Conservation (phyloP, 2,113 vertebrate genomes). For the Cathartes aura region DNA sequence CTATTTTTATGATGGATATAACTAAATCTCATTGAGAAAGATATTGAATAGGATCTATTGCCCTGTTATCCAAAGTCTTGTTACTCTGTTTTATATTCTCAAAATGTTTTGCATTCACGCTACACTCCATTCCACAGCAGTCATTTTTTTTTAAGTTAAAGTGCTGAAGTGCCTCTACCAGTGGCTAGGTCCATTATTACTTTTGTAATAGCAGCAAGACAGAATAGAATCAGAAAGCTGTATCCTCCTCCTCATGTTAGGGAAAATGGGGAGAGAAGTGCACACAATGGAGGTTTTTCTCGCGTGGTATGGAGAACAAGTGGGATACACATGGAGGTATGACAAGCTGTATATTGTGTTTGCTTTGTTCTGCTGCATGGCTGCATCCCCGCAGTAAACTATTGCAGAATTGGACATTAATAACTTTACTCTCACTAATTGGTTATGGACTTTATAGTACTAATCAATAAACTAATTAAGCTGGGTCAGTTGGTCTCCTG, state of each 20-base stretch:
- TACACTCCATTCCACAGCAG: not conserved
- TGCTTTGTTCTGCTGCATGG: not conserved
- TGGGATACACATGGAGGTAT: accelerated
- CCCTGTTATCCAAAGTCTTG: not conserved
- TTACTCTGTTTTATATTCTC: not conserved
- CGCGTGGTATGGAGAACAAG: not conserved
- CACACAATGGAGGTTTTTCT: not conserved
- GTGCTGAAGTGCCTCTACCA: not conserved
- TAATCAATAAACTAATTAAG: slow-evolving; percentile 69
- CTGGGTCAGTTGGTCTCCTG: slow-evolving; percentile 33
- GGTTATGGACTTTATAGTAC: slow-evolving; percentile 60
- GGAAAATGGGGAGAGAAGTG: not conserved
- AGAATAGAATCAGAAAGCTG: not conserved
- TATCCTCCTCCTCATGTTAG: not conserved
- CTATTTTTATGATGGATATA: not conserved
- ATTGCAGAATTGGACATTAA: slow-evolving; percentile 32
- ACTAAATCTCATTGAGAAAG: not conserved
- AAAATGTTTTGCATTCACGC: not conserved
- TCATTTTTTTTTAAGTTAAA: not conserved
- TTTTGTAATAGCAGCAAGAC: not conserved
- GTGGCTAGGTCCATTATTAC: not conserved
- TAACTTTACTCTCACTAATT: slow-evolving; percentile 58
- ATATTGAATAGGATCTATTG: not conserved
- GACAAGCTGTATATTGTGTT: not conserved
- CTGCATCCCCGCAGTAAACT: not conserved